These are phyloP conservation scores for Micrasema minimum DNA, from an alignment of 1,140 invertebrate species.

Conservation along the genomic window DNA sequence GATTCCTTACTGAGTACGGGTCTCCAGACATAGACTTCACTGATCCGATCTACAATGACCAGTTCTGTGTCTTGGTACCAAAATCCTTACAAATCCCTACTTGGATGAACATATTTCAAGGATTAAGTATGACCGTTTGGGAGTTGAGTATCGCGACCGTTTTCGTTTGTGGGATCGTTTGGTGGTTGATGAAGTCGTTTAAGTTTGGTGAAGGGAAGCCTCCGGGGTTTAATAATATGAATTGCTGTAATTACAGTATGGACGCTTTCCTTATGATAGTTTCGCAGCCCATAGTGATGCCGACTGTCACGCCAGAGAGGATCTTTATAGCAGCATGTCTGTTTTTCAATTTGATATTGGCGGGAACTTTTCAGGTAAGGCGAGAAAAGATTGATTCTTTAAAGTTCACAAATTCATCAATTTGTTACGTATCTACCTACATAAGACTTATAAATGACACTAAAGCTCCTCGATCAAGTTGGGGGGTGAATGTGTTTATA, in stretches of 20 bases:
- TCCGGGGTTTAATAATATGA: neutral
- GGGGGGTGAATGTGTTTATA: no score
- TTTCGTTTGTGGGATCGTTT: conserved; percentile 52
- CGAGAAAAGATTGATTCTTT: neutral
- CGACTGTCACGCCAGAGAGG: conserved; percentile 45
- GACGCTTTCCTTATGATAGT: conserved; percentile 45
- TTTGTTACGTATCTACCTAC: no score
- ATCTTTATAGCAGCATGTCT: conserved; percentile 50
- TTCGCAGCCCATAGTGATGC: conserved; percentile 45
- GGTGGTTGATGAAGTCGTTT: conserved; percentile 52
- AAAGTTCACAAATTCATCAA: no score
- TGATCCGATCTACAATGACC: conserved; percentile 57
- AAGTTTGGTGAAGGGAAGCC: neutral
- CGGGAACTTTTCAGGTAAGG: conserved; percentile 49
- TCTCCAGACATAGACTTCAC: conserved; percentile 57
- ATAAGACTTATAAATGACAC: no score
- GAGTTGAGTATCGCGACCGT: conserved; percentile 52
- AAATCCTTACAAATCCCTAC: conserved; percentile 60
- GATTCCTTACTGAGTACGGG: conserved; percentile 60
- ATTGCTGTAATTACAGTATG: conserved; percentile 38
- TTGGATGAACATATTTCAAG: conserved; percentile 59
- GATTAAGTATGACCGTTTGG: conserved; percentile 58
- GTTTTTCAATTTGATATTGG: conserved; percentile 49
- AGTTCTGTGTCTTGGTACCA: conserved; percentile 61
- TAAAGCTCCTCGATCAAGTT: no score